These are phyloP conservation scores for Cettia cetti DNA, from an alignment of 2,113 vertebrate genomes.

Conservation along the genomic window DNA sequence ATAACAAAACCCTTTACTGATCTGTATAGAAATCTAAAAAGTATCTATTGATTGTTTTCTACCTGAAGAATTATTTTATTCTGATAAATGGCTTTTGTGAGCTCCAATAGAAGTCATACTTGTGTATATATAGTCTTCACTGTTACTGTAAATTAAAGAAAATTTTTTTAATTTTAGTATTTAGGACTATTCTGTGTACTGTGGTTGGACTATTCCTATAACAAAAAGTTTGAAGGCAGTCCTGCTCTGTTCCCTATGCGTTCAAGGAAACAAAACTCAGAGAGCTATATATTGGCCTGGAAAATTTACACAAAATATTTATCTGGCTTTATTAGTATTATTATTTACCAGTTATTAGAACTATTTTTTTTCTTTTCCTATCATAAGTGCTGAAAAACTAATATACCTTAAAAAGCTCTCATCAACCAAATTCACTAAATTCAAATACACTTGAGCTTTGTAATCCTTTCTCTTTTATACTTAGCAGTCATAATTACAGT, in stretches of 20 bases:
- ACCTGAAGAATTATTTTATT: neutral
- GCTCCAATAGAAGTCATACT: neutral
- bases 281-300: neutral
- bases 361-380: neutral
- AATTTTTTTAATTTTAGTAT: neutral
- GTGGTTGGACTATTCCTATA: neutral
- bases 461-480: neutral
- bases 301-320: neutral
- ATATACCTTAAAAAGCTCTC: neutral
- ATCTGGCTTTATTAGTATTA: neutral
- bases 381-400: neutral
- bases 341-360: neutral
- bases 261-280: neutral
- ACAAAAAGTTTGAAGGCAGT: neutral
- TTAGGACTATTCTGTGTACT: neutral
- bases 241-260: neutral
- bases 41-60: neutral
- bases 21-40: neutral
- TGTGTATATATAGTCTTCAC: neutral
- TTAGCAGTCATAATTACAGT: neutral
- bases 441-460: neutral
- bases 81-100: neutral
- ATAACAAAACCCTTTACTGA: neutral
- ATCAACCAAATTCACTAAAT: neutral
- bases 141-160: neutral